A percentile compares a stretch with the other conserved stretches of the same genome.
Evolutionary conservation across 2,888 invertebrate genomes (phyloP).

Genomic region (Thecocarcelia acutangulata): DNA sequence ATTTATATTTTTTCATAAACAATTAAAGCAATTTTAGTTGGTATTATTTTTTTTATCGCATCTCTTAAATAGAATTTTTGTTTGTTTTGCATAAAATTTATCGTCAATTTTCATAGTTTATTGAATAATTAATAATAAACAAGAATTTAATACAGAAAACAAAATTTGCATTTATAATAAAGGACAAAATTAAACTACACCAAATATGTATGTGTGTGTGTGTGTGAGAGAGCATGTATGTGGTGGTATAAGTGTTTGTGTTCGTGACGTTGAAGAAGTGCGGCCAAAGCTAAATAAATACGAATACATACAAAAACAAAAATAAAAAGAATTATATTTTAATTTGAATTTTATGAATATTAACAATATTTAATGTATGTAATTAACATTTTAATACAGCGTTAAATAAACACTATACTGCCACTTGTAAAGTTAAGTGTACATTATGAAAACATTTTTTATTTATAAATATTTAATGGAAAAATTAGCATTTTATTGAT

Average conservation of each 20-base stretch:
- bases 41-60: conserved; percentile 12
- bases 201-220: not conserved
- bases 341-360: conserved; percentile 56
- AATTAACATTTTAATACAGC: conserved; percentile 58
- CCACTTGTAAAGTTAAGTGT: conserved; percentile 27
- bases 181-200: conserved; percentile 26
- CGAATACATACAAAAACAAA: not conserved
- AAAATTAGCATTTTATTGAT: conserved; percentile 45
- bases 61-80: conserved; percentile 54
- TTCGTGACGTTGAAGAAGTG: not conserved
- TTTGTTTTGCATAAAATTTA: conserved; percentile 63
- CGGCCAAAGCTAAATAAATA: conserved; percentile 5
- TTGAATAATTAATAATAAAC: conserved; percentile 62
- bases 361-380: conserved; percentile 52
- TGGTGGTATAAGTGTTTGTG: too few species aligned
- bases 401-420: conserved; percentile 38
- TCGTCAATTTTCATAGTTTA: conserved; percentile 45
- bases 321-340: not conserved
- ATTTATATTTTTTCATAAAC: not conserved
- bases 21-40: conserved; percentile 1
- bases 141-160: conserved; percentile 40
- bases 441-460: conserved; percentile 33
- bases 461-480: conserved; percentile 13
- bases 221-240: too few species aligned
- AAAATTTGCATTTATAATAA: conserved; percentile 55